Evolutionary conservation across 1,140 invertebrate genomes (phyloP).

Genomic region (Conus ventricosus): DNA sequence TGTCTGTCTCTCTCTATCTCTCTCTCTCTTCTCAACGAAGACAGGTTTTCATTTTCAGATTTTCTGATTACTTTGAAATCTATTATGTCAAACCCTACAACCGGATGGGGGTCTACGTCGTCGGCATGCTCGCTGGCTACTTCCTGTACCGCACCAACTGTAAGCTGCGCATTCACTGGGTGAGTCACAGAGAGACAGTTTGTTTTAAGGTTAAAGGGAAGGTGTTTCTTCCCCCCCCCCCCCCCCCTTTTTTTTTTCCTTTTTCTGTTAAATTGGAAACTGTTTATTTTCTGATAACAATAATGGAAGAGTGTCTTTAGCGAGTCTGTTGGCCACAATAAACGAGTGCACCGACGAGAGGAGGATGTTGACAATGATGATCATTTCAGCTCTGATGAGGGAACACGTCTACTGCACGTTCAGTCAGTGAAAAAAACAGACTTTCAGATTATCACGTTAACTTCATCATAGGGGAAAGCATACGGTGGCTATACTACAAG

Average conservation of each 20-base stretch:
- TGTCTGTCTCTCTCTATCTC: neutral
- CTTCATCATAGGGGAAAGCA: no score
- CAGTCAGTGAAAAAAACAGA: no score
- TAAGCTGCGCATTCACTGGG: conserved; percentile 50
- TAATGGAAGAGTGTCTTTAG: no score
- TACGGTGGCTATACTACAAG: no score
- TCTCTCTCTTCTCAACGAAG: neutral
- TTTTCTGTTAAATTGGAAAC: no score
- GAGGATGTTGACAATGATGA: no score
- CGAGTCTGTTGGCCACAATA: no score
- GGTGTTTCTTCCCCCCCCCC: neutral
- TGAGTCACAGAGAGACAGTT: conserved; percentile 32
- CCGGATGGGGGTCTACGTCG: conserved; percentile 76
- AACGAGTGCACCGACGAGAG: no score
- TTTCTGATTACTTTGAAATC: conserved; percentile 37
- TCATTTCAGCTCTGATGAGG: no score
- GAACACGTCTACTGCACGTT: no score
- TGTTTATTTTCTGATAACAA: no score
- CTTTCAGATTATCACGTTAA: no score
- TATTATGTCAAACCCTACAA: conserved; percentile 73
- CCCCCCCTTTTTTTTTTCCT: neutral
- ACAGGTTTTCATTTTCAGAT: conserved; percentile 49
- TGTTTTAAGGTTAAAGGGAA: neutral
- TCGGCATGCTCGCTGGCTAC: conserved; percentile 76
- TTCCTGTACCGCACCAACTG: conserved; percentile 64